A percentile compares a stretch with the other conserved stretches of the same genome.
Evolutionary conservation across 1,140 invertebrate genomes (phyloP).

Genomic region (Drosophila pectinifera): DNA sequence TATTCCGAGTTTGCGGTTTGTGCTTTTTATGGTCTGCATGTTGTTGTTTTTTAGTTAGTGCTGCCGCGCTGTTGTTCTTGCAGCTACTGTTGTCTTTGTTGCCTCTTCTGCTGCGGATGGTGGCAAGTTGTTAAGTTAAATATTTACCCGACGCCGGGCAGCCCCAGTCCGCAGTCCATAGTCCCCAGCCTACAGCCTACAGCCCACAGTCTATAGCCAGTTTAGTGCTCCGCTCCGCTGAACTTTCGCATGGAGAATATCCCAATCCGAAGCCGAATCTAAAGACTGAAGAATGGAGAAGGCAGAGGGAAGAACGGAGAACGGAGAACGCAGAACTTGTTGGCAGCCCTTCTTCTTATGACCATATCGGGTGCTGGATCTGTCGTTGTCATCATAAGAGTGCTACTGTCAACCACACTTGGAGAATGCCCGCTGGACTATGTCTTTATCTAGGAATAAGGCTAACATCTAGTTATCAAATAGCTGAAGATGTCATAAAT

Average conservation of each 20-base stretch:
- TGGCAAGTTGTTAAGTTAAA: slow-evolving; percentile 78
- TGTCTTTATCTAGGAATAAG: background rate
- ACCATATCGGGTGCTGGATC: slow-evolving; percentile 64
- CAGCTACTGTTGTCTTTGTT: slow-evolving; percentile 39
- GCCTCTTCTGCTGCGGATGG: slow-evolving; percentile 50
- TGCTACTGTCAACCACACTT: slow-evolving; percentile 33
- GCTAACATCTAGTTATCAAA: too few species aligned
- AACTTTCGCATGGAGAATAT: slow-evolving; percentile 35
- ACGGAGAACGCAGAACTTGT: slow-evolving; percentile 30
- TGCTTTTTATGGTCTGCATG: slow-evolving; percentile 69
- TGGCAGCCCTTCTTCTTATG: slow-evolving; percentile 64
- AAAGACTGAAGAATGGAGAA: background rate
- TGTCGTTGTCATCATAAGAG: slow-evolving; percentile 58
- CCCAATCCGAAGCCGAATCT: slow-evolving; percentile 15
- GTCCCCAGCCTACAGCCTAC: too few species aligned
- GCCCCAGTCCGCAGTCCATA: too few species aligned
- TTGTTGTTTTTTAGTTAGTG: slow-evolving; percentile 25
- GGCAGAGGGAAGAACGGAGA: background rate
- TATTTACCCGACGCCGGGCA: slow-evolving; percentile 66
- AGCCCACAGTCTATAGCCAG: slow-evolving; percentile 10
- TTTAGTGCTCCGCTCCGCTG: slow-evolving; percentile 35
- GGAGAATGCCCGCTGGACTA: background rate
- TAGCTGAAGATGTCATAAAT: background rate
- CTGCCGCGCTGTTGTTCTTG: slow-evolving; percentile 26
- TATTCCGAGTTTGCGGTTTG: slow-evolving; percentile 56